These are phyloP conservation scores for Grammomys dolichurus DNA, from an alignment of 2,113 vertebrate genomes.

Conservation along the genomic window DNA sequence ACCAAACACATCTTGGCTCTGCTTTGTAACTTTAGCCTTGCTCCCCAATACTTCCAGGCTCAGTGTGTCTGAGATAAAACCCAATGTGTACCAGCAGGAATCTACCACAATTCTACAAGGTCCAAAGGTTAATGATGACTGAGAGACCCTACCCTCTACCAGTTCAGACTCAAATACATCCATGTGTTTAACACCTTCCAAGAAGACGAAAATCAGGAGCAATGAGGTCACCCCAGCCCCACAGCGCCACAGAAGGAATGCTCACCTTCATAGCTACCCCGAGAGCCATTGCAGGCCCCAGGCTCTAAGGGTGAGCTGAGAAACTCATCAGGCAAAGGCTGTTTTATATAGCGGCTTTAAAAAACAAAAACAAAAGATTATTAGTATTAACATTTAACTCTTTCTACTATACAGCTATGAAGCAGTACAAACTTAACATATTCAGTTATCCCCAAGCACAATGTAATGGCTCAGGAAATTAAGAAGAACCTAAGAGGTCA, in stretches of 20 bases:
- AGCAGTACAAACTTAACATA: background rate
- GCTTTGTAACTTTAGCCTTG: background rate
- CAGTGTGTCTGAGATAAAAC: background rate
- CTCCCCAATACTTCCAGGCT: background rate
- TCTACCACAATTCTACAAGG: background rate
- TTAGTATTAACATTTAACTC: conserved; percentile 36
- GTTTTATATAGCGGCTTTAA: conserved; percentile 94
- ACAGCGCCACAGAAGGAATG: background rate
- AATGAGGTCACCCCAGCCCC: background rate
- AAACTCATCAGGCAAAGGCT: conserved; percentile 85
- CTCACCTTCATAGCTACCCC: conserved; percentile 92
- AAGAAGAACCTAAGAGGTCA: conserved; percentile 23
- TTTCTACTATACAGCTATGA: background rate
- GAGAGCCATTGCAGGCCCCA: conserved; percentile 91
- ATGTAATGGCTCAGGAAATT: background rate
- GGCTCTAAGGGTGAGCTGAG: conserved; percentile 85
- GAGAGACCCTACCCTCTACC: background rate
- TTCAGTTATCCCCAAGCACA: background rate
- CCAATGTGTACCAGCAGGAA: background rate
- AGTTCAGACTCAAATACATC: background rate
- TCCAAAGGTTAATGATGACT: background rate
- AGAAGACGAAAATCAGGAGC: background rate
- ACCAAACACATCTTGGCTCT: background rate
- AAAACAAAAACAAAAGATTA: conserved; percentile 35
- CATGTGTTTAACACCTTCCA: background rate